phyloP scores from a whole-genome alignment of 2,888 invertebrate species.

The Chrysodeixis includens region DNA sequence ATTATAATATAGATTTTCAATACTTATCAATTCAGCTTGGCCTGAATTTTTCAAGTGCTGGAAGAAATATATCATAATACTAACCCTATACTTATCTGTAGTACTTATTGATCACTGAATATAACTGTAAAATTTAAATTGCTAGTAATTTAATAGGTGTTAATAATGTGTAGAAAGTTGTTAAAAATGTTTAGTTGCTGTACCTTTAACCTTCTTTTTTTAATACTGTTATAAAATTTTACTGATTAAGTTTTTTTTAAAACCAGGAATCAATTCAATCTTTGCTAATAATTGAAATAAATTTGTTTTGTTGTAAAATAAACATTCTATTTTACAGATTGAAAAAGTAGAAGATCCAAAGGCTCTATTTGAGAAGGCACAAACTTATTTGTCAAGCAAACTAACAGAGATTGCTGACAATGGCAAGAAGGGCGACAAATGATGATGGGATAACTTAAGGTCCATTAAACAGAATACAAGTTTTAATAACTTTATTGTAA shows the following conservation, averaged over 20 bases:
- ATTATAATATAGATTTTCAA: too few species aligned
- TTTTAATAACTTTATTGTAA: constrained; percentile 72
- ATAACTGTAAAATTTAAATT: too few species aligned
- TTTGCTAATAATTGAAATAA: background rate
- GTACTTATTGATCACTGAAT: too few species aligned
- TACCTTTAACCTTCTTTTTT: background rate
- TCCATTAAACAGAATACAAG: constrained; percentile 37
- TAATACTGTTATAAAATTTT: too few species aligned
- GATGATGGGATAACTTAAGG: constrained; percentile 54
- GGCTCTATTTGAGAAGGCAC: constrained; percentile 92
- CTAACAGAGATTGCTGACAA: constrained; percentile 69
- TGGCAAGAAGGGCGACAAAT: constrained; percentile 79
- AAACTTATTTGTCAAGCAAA: constrained; percentile 92
- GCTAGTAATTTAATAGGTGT: too few species aligned
- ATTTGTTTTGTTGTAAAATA: background rate
- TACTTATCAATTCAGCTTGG: too few species aligned
- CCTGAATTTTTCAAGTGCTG: too few species aligned
- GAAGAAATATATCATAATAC: too few species aligned
- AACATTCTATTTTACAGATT: constrained; percentile 89
- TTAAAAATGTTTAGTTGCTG: background rate
- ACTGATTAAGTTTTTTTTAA: background rate
- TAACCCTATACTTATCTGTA: too few species aligned
- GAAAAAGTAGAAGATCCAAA: constrained; percentile 95
- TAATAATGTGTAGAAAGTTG: too few species aligned
- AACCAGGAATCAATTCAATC: background rate